Percentiles rank a stretch among this genome's conserved stretches.
Conservation (phyloP, 2,113 vertebrate genomes). For the Xenotilapia flavipinnis region DNA sequence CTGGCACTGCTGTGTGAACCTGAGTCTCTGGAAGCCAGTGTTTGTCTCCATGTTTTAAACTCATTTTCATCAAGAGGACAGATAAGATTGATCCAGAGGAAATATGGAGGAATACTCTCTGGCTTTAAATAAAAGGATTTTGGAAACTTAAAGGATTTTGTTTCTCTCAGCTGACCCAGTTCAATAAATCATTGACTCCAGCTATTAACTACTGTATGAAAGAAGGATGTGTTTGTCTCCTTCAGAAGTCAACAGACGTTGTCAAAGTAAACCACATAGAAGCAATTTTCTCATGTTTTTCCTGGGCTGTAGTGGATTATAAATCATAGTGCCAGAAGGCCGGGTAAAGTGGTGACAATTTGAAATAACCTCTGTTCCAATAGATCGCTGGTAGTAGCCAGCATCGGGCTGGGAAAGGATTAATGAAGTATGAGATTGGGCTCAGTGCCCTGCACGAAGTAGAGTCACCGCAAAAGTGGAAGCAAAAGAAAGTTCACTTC, state of each 20-base stretch:
- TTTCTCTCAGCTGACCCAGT: neutral
- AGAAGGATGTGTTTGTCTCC: conserved; percentile 14
- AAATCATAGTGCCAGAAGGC: conserved; percentile 54
- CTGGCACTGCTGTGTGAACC: conserved; percentile 5
- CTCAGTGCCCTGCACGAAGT: neutral
- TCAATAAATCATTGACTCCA: conserved; percentile 24
- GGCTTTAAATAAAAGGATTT: neutral
- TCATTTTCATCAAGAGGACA: conserved; percentile 10
- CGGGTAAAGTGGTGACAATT: conserved; percentile 41
- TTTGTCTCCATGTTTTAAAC: conserved; percentile 24
- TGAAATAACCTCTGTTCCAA: conserved; percentile 47
- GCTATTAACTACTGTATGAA: conserved; percentile 19
- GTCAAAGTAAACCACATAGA: conserved; percentile 34
- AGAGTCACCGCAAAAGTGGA: neutral
- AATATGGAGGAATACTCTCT: conserved; percentile 14
- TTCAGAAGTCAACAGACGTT: conserved; percentile 26
- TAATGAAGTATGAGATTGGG: conserved; percentile 61
- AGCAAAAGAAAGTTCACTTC: neutral
- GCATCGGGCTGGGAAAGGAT: conserved; percentile 50
- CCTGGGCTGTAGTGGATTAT: conserved; percentile 25
- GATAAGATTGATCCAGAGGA: conserved; percentile 9
- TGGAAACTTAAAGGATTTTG: neutral
- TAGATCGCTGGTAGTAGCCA: conserved; percentile 35
- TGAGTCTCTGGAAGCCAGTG: neutral
- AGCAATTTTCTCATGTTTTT: conserved; percentile 51